Conservation (phyloP, 2,797 vertebrate genomes). For the Scyliorhinus canicula region DNA sequence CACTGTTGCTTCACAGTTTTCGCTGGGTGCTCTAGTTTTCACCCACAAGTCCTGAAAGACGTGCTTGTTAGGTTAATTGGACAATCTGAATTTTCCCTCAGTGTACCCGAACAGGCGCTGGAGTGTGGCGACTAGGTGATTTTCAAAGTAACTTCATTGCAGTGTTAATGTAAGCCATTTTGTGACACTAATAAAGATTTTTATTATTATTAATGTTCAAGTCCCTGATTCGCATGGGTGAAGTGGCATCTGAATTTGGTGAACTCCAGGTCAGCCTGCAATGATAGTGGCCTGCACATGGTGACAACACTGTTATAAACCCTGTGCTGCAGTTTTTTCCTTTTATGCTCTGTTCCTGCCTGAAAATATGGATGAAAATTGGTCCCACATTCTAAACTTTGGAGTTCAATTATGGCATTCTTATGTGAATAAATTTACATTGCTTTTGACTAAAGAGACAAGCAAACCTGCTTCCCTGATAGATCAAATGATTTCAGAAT, state of each 20-base stretch:
- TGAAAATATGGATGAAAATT: neutral
- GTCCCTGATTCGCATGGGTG: neutral
- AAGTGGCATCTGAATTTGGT: neutral
- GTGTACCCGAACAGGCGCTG: too few relatives aligned
- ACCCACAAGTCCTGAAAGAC: too few relatives aligned
- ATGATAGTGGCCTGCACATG: too few relatives aligned
- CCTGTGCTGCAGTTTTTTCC: neutral
- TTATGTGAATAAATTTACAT: neutral
- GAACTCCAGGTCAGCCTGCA: neutral
- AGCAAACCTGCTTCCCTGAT: neutral
- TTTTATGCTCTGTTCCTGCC: neutral
- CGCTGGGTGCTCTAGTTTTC: too few relatives aligned
- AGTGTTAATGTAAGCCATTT: too few relatives aligned
- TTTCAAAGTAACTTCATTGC: too few relatives aligned
- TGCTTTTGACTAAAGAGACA: neutral
- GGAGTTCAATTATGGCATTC: neutral
- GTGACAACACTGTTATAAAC: neutral
- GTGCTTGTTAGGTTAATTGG: too few relatives aligned
- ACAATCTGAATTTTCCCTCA: too few relatives aligned
- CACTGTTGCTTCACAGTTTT: too few relatives aligned
- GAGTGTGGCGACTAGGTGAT: too few relatives aligned
- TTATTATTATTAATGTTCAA: neutral
- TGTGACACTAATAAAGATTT: too few relatives aligned
- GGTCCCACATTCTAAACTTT: neutral
- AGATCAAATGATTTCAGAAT: conserved; percentile 5